These are phyloP conservation scores for Syritta pipiens DNA, from an alignment of 2,888 invertebrate genomes.

Conservation along the genomic window DNA sequence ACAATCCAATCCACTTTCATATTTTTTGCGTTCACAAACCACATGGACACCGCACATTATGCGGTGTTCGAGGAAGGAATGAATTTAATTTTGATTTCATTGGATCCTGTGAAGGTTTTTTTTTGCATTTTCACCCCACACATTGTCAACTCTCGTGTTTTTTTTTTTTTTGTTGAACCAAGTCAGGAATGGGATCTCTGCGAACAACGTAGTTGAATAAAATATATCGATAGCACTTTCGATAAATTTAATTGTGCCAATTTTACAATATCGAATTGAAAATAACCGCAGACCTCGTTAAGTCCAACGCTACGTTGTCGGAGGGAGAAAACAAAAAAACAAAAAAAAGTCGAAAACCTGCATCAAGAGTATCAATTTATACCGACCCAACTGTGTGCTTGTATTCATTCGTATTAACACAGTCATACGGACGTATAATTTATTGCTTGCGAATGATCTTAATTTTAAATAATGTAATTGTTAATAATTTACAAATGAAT, in stretches of 20 bases:
- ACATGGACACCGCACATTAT: conserved; percentile 34
- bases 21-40: conserved; percentile 32
- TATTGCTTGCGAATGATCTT: conserved; percentile 61
- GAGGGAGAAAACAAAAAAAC: too few species aligned
- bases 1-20: conserved; percentile 21
- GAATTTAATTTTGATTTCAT: conserved; percentile 52
- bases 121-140: neutral
- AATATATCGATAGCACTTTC: conserved; percentile 36
- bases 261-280: conserved; percentile 59
- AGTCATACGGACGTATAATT: conserved; percentile 32
- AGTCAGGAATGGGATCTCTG: neutral
- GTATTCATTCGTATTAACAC: conserved; percentile 44
- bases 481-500: conserved; percentile 55
- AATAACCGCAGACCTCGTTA: conserved; percentile 57
- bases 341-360: too few species aligned
- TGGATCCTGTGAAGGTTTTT: conserved; percentile 39
- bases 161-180: neutral
- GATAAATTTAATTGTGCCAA: conserved; percentile 61
- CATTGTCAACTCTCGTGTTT: neutral
- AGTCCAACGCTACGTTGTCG: neutral
- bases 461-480: conserved; percentile 62
- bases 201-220: conserved; percentile 24
- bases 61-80: conserved; percentile 28
- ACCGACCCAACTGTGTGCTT: neutral
- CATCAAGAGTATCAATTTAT: too few species aligned